Conservation (phyloP, 2,797 vertebrate genomes). For the Myotis findleyi region DNA sequence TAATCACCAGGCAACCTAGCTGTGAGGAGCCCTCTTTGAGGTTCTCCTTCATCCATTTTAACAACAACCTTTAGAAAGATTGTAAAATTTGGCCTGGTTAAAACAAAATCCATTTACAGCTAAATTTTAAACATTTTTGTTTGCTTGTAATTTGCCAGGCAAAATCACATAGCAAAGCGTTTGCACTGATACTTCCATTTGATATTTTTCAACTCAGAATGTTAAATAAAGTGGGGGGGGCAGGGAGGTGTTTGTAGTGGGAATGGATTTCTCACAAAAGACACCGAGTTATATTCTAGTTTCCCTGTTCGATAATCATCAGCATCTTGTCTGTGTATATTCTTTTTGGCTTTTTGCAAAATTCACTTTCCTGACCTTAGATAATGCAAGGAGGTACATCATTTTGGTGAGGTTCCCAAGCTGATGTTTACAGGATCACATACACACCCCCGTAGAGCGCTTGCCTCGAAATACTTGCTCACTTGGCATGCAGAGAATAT, state of each 20-base stretch:
- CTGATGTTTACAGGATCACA: neutral
- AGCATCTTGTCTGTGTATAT: neutral
- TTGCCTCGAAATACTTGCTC: neutral
- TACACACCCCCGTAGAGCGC: fast-evolving
- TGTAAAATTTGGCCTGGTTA: neutral
- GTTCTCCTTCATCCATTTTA: neutral
- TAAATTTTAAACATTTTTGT: neutral
- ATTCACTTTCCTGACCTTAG: neutral
- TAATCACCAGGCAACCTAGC: neutral
- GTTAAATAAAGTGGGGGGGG: neutral
- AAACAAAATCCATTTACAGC: neutral
- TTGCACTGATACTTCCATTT: neutral
- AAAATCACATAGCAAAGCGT: neutral
- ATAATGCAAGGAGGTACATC: neutral
- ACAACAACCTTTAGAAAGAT: neutral
- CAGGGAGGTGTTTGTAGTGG: neutral
- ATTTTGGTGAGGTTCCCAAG: neutral
- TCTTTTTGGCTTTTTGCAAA: neutral
- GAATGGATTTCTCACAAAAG: neutral
- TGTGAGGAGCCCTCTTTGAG: neutral
- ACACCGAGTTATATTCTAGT: neutral
- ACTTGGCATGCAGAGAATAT: neutral
- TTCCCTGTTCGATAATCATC: neutral
- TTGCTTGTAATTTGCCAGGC: neutral
- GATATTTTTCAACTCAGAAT: slow-evolving; percentile 40